Evolutionary conservation across 2,113 vertebrate genomes (phyloP), one percentile per base, ranked within the genome.

Genomic region (Pelusios castaneus): DNA sequence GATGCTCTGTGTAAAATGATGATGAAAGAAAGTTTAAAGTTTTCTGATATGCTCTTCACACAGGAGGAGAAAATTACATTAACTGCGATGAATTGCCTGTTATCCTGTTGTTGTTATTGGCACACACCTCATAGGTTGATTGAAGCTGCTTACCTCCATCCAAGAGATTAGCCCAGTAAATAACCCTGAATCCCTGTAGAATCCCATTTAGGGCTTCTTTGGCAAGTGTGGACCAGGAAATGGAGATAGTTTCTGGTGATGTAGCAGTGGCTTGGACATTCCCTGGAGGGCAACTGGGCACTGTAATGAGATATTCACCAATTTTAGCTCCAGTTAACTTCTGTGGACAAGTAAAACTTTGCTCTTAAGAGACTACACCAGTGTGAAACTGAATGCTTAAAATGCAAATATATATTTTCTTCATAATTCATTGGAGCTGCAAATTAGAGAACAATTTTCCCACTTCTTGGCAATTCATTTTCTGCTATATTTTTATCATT

Each of bases 91-190:
- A 0, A 10, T 0, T 11, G 2, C 9, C 77, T 67, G 17, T 52
- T 52, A 4, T 1, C 89, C 24, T 45, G 17, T 16, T 24, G 27
- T 27, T 76, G 24, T 4, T 34, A 54, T 34, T 5, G 34, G 56
- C 29, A 29, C 38, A n/a, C 29, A 43, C 31, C 4, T 4, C 3
- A 25, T 1, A 54, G 1, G 1, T 34, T 5, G 1, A 16, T 16
- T 47, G 10, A 3, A 25, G 6, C 29, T 38, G 84, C 98, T 97
- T 97, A 99, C 99, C 99, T 99, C 99, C 99, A 0, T 99, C 99
- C 89, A 99, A 98, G 96, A 99, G 99, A 94, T 99, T 99, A 94
- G 99, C 99, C 99, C 99, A 99, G 98, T 99, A 99, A 95, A 99
- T 99, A 92, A 99, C 99, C 81, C 99, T 97, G 98, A 99, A 99